These are phyloP conservation scores for Xestia ashworthii DNA, from an alignment of 2,888 invertebrate species.

Conservation along the genomic window DNA sequence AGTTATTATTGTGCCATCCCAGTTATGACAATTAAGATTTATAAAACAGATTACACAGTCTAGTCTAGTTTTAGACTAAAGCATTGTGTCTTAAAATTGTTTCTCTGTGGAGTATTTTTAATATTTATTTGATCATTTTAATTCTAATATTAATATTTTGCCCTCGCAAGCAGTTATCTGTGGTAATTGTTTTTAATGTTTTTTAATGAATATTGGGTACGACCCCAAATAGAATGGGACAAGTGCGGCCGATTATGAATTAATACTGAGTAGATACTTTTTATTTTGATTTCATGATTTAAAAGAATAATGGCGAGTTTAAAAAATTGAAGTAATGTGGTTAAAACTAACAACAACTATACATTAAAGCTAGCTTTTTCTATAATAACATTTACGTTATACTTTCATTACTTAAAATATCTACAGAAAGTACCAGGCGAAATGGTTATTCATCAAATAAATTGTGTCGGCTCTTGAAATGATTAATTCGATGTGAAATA, in stretches of 20 bases:
- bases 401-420: not conserved
- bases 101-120: not conserved
- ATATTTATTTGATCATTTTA: not conserved
- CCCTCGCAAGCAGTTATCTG: not conserved
- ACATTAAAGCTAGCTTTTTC: not conserved
- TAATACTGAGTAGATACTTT: not conserved
- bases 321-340: not conserved
- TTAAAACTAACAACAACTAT: not conserved
- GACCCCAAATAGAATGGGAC: too few species aligned
- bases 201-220: not conserved
- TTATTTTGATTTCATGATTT: not conserved
- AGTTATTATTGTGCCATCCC: constrained; percentile 22
- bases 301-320: not conserved
- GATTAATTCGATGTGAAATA: constrained; percentile 10
- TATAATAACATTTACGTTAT: not conserved
- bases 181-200: not conserved
- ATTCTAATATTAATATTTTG: not conserved
- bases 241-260: too few species aligned
- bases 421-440: not conserved
- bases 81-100: not conserved
- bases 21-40: constrained; percentile 34
- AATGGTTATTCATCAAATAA: not conserved
- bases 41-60: constrained; percentile 17
- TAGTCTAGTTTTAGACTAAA: constrained; percentile 4
- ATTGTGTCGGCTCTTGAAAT: not conserved